Conservation (phyloP, 2,113 vertebrate genomes). For the Ctenomys sociabilis region DNA sequence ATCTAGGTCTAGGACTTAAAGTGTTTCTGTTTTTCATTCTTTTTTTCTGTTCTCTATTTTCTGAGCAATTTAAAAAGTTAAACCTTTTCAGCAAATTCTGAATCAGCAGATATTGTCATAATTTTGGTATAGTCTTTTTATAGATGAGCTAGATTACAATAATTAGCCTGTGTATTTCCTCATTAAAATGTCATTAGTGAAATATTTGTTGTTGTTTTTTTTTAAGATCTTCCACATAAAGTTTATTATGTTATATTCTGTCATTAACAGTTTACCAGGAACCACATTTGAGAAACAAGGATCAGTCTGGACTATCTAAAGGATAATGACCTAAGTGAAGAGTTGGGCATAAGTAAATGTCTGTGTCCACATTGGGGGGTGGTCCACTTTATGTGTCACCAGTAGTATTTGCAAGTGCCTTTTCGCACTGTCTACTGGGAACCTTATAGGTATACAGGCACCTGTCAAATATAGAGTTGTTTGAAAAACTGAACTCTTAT, state of each 20-base stretch:
- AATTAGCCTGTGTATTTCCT: constrained; percentile 85
- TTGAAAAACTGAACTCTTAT: not conserved
- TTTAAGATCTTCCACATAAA: constrained; percentile 77
- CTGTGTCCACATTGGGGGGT: not conserved
- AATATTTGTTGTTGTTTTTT: constrained; percentile 83
- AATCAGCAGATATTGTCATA: constrained; percentile 73
- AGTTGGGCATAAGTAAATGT: not conserved
- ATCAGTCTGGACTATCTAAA: not conserved
- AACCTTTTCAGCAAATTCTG: constrained; percentile 50
- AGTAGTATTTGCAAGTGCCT: not conserved
- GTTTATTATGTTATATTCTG: constrained; percentile 75
- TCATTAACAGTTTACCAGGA: constrained; percentile 74
- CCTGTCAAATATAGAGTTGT: not conserved
- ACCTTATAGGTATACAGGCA: not conserved
- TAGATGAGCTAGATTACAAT: constrained; percentile 72
- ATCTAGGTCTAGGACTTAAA: not conserved
- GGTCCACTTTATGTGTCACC: not conserved
- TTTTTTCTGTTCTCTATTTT: not conserved
- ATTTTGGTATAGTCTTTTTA: constrained; percentile 71
- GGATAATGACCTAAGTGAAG: not conserved
- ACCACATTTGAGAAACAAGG: constrained; percentile 70
- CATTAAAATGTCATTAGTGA: constrained; percentile 87
- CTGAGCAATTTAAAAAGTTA: constrained; percentile 34
- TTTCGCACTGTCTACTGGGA: not conserved
- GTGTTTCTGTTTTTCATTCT: not conserved